Evolutionary conservation across 2,113 vertebrate species (phyloP).

Genomic region (Onychorhynchus coronatus): DNA sequence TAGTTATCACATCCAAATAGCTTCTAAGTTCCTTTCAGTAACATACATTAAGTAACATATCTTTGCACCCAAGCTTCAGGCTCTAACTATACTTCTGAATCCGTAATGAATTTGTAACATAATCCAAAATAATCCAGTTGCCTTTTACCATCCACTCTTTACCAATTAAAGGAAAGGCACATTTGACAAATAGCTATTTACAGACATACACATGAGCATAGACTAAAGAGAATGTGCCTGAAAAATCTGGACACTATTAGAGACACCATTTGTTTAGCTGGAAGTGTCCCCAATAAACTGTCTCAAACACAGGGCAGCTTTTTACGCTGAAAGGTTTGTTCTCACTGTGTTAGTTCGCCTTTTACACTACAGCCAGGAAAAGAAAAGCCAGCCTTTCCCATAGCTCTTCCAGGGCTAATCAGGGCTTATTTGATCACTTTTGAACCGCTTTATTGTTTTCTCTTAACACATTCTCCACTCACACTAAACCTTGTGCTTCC

Average conservation of each 20-base stretch:
- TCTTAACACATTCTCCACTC: background rate
- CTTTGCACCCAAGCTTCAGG: background rate
- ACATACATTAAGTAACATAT: background rate
- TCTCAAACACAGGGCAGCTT: background rate
- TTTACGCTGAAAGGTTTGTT: background rate
- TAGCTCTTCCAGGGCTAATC: background rate
- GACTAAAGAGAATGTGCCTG: background rate
- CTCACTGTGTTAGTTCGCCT: background rate
- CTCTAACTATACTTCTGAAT: background rate
- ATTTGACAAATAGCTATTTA: background rate
- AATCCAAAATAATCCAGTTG: background rate
- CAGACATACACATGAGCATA: background rate
- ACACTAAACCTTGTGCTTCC: background rate
- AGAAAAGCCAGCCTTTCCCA: background rate
- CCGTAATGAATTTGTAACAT: background rate
- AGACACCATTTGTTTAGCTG: background rate
- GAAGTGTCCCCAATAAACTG: background rate
- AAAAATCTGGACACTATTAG: background rate
- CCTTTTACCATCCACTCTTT: background rate
- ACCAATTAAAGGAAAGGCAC: background rate
- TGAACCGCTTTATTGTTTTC: background rate
- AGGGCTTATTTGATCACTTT: background rate
- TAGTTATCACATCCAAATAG: conserved; percentile 1
- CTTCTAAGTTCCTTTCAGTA: conserved; percentile 2
- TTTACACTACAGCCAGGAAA: background rate